phyloP scores from a whole-genome alignment of 2,797 vertebrate species.

The Anolis apletophallus region DNA sequence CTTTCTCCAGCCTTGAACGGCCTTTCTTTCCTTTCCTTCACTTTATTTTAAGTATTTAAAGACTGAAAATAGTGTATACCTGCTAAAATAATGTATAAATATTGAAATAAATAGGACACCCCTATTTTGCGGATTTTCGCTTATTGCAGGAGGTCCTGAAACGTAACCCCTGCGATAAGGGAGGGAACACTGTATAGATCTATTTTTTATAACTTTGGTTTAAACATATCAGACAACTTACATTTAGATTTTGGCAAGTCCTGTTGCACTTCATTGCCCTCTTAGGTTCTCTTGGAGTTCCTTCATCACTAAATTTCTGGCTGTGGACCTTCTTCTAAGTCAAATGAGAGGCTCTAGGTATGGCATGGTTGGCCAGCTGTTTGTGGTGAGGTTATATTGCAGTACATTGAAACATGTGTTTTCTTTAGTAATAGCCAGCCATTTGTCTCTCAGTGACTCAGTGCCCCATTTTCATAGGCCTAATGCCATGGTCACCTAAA shows the following conservation, averaged over 20 bases:
- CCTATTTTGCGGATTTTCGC: too few species aligned
- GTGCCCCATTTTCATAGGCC: not conserved
- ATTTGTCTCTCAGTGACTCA: not conserved
- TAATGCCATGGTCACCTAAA: rapidly evolving
- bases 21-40: too few species aligned
- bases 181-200: too few species aligned
- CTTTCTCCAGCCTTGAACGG: too few species aligned
- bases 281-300: not conserved
- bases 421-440: slow-evolving; percentile 30
- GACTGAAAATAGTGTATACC: too few species aligned
- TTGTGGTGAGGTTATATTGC: slow-evolving; percentile 45
- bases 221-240: not conserved
- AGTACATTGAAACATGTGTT: slow-evolving; percentile 18
- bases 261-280: not conserved
- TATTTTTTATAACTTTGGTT: not conserved
- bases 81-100: too few species aligned
- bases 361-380: slow-evolving; percentile 13
- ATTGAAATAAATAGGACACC: too few species aligned
- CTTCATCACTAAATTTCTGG: not conserved
- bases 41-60: too few species aligned
- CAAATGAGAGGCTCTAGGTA: slow-evolving; percentile 22
- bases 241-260: not conserved
- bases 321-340: slow-evolving; percentile 20
- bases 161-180: too few species aligned
- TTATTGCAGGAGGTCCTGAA: too few species aligned